Percentiles rank a stretch among this genome's conserved stretches.
Conservation (phyloP, 2,888 invertebrate genomes). For the Tipula lateralis region DNA sequence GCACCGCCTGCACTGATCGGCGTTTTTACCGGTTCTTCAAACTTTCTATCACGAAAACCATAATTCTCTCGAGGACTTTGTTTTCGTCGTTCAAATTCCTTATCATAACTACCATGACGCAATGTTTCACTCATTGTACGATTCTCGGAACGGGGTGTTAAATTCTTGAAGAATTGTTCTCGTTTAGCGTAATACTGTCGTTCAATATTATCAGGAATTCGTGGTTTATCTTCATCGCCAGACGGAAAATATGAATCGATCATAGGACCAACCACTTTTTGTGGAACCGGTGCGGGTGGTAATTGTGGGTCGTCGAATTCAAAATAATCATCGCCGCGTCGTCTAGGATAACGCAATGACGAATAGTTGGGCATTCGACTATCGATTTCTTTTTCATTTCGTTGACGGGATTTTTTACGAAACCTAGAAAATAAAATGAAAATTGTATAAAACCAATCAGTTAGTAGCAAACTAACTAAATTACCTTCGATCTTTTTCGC, state of each 20-base stretch:
- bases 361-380: constrained; percentile 38
- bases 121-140: constrained; percentile 25
- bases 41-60: not conserved
- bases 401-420: constrained; percentile 52
- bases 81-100: constrained; percentile 20
- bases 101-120: not conserved
- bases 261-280: not conserved
- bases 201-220: not conserved
- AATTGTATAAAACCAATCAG: not conserved
- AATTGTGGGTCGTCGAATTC: constrained; percentile 38
- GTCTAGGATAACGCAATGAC: constrained; percentile 38
- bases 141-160: constrained; percentile 31
- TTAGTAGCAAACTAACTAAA: not conserved
- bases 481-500: constrained; percentile 54
- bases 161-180: constrained; percentile 26
- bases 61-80: constrained; percentile 20
- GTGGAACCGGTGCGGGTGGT: not conserved
- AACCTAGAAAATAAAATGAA: constrained; percentile 39
- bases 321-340: constrained; percentile 48
- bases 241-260: constrained; percentile 5
- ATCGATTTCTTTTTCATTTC: constrained; percentile 46
- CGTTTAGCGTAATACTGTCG: constrained; percentile 31
- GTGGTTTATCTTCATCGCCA: constrained; percentile 12
- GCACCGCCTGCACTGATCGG: not conserved
- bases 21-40: not conserved